Conservation (phyloP, 2,888 invertebrate genomes). For the Tinea pellionella region DNA sequence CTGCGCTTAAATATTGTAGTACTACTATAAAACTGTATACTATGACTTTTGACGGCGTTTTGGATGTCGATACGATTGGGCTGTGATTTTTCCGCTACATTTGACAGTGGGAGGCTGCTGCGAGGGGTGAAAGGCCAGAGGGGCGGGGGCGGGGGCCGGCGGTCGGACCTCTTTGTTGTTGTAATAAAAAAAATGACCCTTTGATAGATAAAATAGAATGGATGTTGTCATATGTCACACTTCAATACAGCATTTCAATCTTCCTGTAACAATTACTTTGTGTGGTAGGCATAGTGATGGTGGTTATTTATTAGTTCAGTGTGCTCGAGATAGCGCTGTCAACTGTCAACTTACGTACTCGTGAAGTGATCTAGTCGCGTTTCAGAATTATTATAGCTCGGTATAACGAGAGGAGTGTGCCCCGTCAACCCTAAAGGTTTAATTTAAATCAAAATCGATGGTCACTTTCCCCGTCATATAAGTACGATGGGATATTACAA, state of each 20-base stretch:
- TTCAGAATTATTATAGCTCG: no score
- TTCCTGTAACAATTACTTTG: neutral
- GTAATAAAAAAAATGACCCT: constrained; percentile 5
- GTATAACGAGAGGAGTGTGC: no score
- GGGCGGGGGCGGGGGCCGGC: neutral
- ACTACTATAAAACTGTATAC: no score
- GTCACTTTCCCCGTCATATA: no score
- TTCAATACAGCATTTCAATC: neutral
- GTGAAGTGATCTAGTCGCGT: no score
- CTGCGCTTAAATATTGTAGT: no score
- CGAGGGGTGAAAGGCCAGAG: neutral
- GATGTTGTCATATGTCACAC: neutral
- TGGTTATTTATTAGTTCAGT: no score
- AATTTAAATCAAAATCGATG: no score
- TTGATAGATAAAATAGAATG: neutral
- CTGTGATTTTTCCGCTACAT: neutral
- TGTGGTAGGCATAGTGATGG: no score
- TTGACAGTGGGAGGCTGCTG: neutral
- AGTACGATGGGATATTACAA: neutral
- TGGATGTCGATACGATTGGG: constrained; percentile 1
- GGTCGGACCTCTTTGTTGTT: neutral
- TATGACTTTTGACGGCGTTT: neutral
- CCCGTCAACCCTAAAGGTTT: no score
- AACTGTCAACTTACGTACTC: no score
- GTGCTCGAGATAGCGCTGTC: no score